Evolutionary conservation across 2,888 invertebrate genomes (phyloP), one percentile per base, ranked within the genome.

Genomic region (Spicauda simplicius): DNA sequence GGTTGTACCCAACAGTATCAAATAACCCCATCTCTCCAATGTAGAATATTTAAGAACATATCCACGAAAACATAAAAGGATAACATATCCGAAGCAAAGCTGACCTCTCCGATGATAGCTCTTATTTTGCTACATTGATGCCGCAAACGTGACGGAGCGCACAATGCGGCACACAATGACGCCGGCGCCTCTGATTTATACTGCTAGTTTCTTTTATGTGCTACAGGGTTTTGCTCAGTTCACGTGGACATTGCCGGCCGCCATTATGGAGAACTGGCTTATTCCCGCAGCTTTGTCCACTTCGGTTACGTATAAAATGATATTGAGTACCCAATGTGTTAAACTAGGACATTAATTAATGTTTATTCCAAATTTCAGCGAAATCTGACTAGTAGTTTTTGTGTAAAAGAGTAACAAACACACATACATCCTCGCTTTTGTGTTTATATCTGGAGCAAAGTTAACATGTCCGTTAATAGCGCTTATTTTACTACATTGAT

Each of bases 181-280:
- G 90, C 82, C 80, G 83, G 79, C 87, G 79, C 78, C 79, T 85
- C 90, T 88, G 90, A 91, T 91, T 91, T 91, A 91, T 90, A 87
- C 86, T 85, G n/a, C n/a, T n/a, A 87, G 85, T 89, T 90, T 88
- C 88, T 90, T 91, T 91, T 91, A 90, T 91, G 88, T 85, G 80
- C 83, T 77, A 83, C 84, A 77, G 84, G 90, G 90, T 90, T 84
- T 85, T 2, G 37, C 12, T 81, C 87, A 45, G 4, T 2, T 45
- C 6, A 41, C 41, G 41, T 2, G 12, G 10, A 41, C 10, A 11
- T 7, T 12, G 7, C 41, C 10, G 8, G 41, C 2, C 41, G 8
- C 7, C 41, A 41, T 41, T 41, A 11, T 10, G 30, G 30, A 30
- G 30, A 30, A 30, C n/a, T n/a, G n/a, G n/a, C n/a, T n/a, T n/a